Evolutionary conservation across 2,113 vertebrate species (phyloP).

Genomic region (Dicentrarchus labrax): DNA sequence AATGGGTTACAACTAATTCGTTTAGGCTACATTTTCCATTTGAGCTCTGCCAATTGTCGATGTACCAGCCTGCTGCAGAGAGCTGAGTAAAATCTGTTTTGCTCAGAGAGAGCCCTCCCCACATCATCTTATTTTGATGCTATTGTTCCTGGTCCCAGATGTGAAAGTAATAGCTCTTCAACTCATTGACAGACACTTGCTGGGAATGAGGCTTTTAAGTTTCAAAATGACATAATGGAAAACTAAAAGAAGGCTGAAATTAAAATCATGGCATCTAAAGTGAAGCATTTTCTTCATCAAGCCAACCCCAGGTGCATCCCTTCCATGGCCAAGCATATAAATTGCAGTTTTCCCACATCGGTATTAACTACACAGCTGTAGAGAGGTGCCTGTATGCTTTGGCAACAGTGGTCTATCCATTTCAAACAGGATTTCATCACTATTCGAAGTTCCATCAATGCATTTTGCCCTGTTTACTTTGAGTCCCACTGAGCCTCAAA

Average conservation of each 20-base stretch:
- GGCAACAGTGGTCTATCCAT: slow-evolving; percentile 19
- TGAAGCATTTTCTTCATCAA: slow-evolving; percentile 54
- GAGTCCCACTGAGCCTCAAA: slow-evolving; percentile 37
- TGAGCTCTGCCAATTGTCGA: slow-evolving; percentile 28
- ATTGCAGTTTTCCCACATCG: not conserved
- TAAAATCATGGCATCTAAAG: slow-evolving; percentile 37
- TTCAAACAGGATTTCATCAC: slow-evolving; percentile 53
- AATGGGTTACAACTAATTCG: slow-evolving; percentile 27
- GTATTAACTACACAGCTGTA: slow-evolving; percentile 39
- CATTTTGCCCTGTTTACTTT: slow-evolving; percentile 55
- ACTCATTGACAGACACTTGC: slow-evolving; percentile 41
- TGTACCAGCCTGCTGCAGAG: slow-evolving; percentile 29
- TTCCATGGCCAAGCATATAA: slow-evolving; percentile 41
- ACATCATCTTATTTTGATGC: slow-evolving; percentile 28
- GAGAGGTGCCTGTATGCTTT: not conserved
- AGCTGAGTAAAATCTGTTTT: slow-evolving; percentile 39
- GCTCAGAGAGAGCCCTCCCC: not conserved
- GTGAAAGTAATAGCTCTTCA: slow-evolving; percentile 66
- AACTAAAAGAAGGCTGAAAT: slow-evolving; percentile 42
- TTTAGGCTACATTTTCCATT: slow-evolving; percentile 32
- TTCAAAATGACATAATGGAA: slow-evolving; percentile 54
- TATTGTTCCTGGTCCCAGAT: slow-evolving; percentile 60
- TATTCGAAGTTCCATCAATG: slow-evolving; percentile 24
- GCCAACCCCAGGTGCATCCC: slow-evolving; percentile 38
- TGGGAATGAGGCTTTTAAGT: slow-evolving; percentile 54